phyloP scores from a whole-genome alignment of 2,888 invertebrate species.

The Agrypnus murinus region DNA sequence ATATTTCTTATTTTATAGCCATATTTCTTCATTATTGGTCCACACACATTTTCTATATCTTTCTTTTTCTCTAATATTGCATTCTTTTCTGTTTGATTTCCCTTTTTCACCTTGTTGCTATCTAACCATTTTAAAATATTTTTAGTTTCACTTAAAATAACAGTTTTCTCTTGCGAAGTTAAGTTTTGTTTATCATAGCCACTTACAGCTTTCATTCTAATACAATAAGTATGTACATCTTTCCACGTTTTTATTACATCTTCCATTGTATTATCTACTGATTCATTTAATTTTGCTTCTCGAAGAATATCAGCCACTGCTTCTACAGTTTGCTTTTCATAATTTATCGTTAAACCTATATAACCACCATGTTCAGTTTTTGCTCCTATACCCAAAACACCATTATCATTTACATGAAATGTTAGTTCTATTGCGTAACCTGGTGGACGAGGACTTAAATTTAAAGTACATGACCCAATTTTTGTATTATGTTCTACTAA shows the following conservation, averaged over 20 bases:
- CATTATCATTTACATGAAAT: constrained; percentile 47
- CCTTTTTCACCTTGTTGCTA: constrained; percentile 12
- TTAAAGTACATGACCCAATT: constrained; percentile 44
- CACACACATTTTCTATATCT: constrained; percentile 18
- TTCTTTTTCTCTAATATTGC: constrained; percentile 9
- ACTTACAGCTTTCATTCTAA: constrained; percentile 31
- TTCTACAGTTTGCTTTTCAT: constrained; percentile 11
- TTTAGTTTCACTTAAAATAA: background rate
- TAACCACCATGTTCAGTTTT: constrained; percentile 34
- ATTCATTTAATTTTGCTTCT: constrained; percentile 26
- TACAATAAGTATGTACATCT: constrained; percentile 28
- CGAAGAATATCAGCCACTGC: constrained; percentile 19
- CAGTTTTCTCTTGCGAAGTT: background rate
- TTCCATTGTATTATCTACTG: constrained; percentile 13
- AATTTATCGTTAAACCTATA: constrained; percentile 18
- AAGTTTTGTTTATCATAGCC: constrained; percentile 11
- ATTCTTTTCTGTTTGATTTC: constrained; percentile 16
- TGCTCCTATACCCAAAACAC: constrained; percentile 45
- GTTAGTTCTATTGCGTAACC: constrained; percentile 42
- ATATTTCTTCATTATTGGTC: constrained; percentile 31
- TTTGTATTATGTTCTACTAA: constrained; percentile 43
- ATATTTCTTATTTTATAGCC: constrained; percentile 19
- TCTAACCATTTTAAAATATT: background rate
- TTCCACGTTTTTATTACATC: constrained; percentile 9
- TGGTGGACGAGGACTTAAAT: constrained; percentile 35